phyloP scores from a whole-genome alignment of 2,797 vertebrate species.

The Tragopan temminckii region DNA sequence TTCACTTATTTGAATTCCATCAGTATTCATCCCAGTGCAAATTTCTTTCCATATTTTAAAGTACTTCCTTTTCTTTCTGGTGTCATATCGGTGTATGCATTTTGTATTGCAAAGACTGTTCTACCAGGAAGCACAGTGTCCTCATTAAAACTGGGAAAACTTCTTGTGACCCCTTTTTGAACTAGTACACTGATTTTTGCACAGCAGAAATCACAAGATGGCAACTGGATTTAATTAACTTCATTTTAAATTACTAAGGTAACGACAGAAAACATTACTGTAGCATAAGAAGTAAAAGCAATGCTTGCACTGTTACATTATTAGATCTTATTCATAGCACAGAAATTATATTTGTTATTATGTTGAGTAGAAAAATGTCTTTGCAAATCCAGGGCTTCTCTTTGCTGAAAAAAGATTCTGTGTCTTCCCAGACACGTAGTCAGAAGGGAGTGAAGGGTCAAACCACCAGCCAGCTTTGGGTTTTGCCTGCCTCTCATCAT shows the following conservation, averaged over 20 bases:
- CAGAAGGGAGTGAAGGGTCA: conserved; percentile 75
- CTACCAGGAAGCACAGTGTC: conserved; percentile 48
- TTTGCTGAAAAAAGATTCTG: conserved; percentile 20
- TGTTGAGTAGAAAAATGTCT: not conserved
- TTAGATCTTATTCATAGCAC: conserved; percentile 68
- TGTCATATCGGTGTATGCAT: not conserved
- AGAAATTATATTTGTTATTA: conserved; percentile 50
- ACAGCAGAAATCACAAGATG: conserved; percentile 59
- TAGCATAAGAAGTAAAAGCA: conserved; percentile 53
- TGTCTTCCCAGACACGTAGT: conserved; percentile 74
- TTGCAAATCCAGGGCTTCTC: not conserved
- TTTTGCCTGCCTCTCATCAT: conserved; percentile 64
- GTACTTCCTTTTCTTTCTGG: not conserved
- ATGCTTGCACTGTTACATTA: conserved; percentile 53
- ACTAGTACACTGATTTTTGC: conserved; percentile 47
- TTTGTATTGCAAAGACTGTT: conserved; percentile 58
- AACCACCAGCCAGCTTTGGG: conserved; percentile 34
- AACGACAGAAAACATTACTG: conserved; percentile 42
- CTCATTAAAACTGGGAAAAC: conserved; percentile 59
- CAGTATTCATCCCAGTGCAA: not conserved
- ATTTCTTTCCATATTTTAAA: not conserved
- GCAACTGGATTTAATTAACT: conserved; percentile 78
- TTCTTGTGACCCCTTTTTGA: conserved; percentile 67
- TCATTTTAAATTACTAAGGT: conserved; percentile 72
- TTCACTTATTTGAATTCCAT: not conserved